Percentiles rank a stretch among this genome's conserved stretches.
Conservation (phyloP, 2,113 vertebrate genomes). For the Poecile atricapillus region DNA sequence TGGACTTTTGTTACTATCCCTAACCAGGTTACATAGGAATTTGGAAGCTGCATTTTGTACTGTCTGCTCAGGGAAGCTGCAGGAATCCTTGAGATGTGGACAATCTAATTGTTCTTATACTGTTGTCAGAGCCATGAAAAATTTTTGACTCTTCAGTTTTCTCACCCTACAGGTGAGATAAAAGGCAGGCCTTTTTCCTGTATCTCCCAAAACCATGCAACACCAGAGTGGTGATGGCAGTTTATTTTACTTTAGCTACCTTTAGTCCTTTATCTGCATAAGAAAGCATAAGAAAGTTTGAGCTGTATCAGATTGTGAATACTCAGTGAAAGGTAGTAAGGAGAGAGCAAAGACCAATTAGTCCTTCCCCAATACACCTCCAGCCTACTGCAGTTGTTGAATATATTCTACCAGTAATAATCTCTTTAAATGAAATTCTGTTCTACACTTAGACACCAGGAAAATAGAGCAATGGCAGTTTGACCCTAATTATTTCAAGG, state of each 20-base stretch:
- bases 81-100: neutral
- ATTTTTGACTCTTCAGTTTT: neutral
- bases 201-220: neutral
- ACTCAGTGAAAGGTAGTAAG: neutral
- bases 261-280: neutral
- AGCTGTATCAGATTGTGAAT: neutral
- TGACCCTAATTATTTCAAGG: neutral
- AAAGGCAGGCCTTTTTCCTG: neutral
- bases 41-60: neutral
- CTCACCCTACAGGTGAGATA: neutral
- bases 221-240: neutral
- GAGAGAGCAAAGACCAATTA: neutral
- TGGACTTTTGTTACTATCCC: neutral
- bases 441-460: neutral
- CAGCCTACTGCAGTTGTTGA: neutral
- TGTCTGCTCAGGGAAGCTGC: neutral
- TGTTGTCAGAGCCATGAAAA: neutral
- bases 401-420: neutral
- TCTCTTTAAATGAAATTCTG: neutral
- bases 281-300: neutral
- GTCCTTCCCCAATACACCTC: neutral
- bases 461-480: neutral
- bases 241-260: neutral
- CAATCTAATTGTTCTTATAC: neutral
- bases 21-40: neutral